These are phyloP conservation scores for Capitella teleta DNA, from an alignment of 1,140 invertebrate species.

Conservation along the genomic window DNA sequence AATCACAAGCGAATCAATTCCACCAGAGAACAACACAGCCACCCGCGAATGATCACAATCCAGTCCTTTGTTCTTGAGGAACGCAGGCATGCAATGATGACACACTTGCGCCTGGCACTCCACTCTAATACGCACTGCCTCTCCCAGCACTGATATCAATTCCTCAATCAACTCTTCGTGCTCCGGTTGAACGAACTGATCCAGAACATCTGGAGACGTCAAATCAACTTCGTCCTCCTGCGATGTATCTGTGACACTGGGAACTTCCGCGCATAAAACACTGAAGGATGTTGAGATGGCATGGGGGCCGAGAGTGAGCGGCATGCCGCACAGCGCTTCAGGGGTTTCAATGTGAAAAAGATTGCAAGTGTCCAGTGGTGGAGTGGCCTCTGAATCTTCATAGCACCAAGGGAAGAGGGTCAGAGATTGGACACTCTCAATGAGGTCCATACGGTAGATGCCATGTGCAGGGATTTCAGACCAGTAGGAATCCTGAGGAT, in stretches of 20 bases:
- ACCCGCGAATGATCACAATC: constrained; percentile 57
- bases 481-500: constrained; percentile 25
- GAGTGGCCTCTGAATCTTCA: neutral
- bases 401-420: neutral
- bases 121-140: constrained; percentile 54
- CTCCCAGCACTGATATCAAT: constrained; percentile 49
- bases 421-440: constrained; percentile 10
- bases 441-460: constrained; percentile 54
- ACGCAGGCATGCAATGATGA: constrained; percentile 40
- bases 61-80: neutral
- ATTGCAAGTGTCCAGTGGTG: neutral
- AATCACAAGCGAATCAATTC: constrained; percentile 83
- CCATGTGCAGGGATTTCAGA: constrained; percentile 64
- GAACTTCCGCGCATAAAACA: no score
- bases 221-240: neutral
- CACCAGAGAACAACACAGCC: constrained; percentile 86
- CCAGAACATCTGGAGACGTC: neutral
- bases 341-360: neutral
- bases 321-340: no score
- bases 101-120: constrained; percentile 55
- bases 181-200: neutral
- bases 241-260: no score
- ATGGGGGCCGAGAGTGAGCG: no score
- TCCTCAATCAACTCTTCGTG: constrained; percentile 21
- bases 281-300: no score